Conservation (phyloP, 1,140 invertebrate species). For the Nasonia giraulti region DNA sequence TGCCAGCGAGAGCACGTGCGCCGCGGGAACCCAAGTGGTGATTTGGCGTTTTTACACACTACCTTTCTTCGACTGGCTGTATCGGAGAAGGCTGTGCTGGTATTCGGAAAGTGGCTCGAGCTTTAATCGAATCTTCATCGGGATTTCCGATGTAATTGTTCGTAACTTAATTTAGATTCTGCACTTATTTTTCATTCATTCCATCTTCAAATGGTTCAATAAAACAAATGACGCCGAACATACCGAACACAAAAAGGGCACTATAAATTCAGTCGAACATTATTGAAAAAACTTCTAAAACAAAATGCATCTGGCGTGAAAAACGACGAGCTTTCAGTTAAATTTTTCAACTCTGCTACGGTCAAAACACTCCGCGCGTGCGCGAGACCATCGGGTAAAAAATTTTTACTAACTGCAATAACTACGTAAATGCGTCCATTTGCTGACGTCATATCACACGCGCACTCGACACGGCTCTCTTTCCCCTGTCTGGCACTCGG, state of each 20-base stretch:
- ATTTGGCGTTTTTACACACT: background rate
- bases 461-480: no score
- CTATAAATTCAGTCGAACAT: no score
- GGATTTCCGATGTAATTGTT: background rate
- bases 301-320: no score
- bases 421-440: background rate
- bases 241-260: no score
- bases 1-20: background rate
- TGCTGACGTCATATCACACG: background rate
- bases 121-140: background rate
- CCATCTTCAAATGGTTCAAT: no score
- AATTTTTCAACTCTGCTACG: background rate
- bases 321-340: background rate
- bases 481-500: background rate
- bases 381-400: background rate
- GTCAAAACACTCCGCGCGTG: no score
- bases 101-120: background rate
- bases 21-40: background rate
- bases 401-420: slow-evolving; percentile 3
- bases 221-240: no score
- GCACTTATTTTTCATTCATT: no score
- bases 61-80: no score
- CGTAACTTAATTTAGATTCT: no score
- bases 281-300: no score
- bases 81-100: no score